Evolutionary conservation across 2,888 invertebrate genomes (phyloP), one percentile per base, ranked within the genome.

Genomic region (Parnassius glacialis): DNA sequence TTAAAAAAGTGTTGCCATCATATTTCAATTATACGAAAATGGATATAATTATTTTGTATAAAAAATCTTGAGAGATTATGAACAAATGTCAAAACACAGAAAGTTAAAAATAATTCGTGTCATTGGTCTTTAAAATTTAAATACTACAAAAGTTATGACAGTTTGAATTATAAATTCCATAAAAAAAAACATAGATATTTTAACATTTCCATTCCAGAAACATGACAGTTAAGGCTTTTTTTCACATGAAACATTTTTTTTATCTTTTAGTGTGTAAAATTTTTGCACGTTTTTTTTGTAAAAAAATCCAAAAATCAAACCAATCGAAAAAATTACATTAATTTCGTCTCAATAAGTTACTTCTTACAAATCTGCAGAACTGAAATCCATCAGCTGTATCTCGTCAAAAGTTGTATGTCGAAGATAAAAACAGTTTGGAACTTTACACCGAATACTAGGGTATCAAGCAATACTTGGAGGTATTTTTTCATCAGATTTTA

Each of bases 361-460:
- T 9, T n/a, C 20, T 34, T 44, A 62, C 53, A 59, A 9, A 57
- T 57, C 54, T 44, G 10, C 55, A 54, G 62, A 62, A 62, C 62
- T 50, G 57, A 57, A 48, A 48, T 25, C 53, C 50, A 57, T 7
- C 44, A 48, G 20, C 2, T 20, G 20, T 20, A 20, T 20, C 2
- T 20, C 20, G 2, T 20, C 20, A 20, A 44, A 50, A 51, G 50
- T n/a, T 53, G 57, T 16, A 11, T 44, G 16, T 42, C 13, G 43
- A 34, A 51, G 54, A 16, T 48, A 52, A 52, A 58, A 34, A 54
- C 50, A 52, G 52, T 48, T 51, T 59, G 63, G 63, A 63, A 63
- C 63, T 55, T 56, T 52, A 55, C 52, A 63, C 59, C 59, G 59
- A 59, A 63, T 59, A 63, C 63, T 59, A 55, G 16, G 45, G 7